Conservation (phyloP, 2,888 invertebrate genomes). For the Ophion ellenae region DNA sequence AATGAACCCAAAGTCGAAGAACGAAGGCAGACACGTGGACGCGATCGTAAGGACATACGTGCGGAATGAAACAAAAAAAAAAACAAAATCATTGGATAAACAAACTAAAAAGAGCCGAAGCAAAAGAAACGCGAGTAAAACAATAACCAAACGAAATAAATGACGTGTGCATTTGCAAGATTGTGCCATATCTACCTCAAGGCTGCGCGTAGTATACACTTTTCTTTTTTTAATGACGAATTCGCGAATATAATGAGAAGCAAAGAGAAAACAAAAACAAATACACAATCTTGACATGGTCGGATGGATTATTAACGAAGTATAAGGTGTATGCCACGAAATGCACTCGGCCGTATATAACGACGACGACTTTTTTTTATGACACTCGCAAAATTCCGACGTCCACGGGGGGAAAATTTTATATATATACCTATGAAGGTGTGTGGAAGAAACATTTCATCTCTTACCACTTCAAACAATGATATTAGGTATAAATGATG, state of each 20-base stretch:
- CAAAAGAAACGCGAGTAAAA: conserved; percentile 20
- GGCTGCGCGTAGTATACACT: conserved; percentile 66
- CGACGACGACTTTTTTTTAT: conserved; percentile 54
- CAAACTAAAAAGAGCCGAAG: conserved; percentile 14
- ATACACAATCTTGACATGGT: conserved; percentile 40
- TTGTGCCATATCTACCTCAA: conserved; percentile 73
- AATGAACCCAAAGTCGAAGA: conserved; percentile 47
- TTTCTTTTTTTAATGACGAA: conserved; percentile 52
- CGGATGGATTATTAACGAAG: conserved; percentile 49
- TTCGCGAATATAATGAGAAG: conserved; percentile 34
- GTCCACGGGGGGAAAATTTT: conserved; percentile 51
- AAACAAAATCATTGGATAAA: conserved; percentile 16
- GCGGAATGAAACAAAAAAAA: conserved; percentile 21
- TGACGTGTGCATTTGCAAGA: conserved; percentile 67
- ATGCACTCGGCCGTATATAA: conserved; percentile 62
- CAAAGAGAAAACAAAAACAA: conserved; percentile 1
- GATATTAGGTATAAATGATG: not conserved
- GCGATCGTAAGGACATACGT: conserved; percentile 51
- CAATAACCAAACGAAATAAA: conserved; percentile 38
- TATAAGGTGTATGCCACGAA: conserved; percentile 57
- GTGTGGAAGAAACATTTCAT: not conserved
- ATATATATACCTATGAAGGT: conserved; percentile 13
- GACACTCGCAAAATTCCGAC: conserved; percentile 61
- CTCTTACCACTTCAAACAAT: not conserved
- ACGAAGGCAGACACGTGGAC: conserved; percentile 28